phyloP scores from a whole-genome alignment of 1,140 invertebrate genomes.

The Wasmannia auropunctata region DNA sequence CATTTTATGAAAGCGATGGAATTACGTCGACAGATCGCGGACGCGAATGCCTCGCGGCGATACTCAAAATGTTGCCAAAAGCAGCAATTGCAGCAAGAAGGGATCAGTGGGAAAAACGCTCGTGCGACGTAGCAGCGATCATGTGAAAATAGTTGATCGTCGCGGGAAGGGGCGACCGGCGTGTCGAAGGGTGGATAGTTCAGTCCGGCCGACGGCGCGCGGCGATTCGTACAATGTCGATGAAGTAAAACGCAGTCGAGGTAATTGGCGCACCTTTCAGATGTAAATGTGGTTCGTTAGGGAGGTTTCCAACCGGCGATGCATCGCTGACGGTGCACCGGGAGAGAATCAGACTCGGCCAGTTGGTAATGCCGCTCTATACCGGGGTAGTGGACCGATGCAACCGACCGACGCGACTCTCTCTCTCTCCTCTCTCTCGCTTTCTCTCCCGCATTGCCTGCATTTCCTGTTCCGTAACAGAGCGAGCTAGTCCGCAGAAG shows the following conservation, averaged over 20 bases:
- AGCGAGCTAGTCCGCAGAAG: not conserved
- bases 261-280: slow-evolving; percentile 82
- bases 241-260: slow-evolving; percentile 78
- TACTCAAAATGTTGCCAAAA: slow-evolving; percentile 7
- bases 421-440: not conserved
- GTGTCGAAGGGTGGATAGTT: not conserved
- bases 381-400: slow-evolving; percentile 26
- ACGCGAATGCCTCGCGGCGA: not conserved
- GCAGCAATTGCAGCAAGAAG: not conserved
- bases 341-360: slow-evolving; percentile 57
- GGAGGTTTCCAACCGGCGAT: slow-evolving; percentile 70
- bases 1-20: not conserved
- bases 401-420: not conserved
- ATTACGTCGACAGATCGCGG: not conserved
- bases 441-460: slow-evolving; percentile 30
- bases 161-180: slow-evolving; percentile 44
- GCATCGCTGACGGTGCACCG: slow-evolving; percentile 65
- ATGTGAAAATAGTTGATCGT: slow-evolving; percentile 60
- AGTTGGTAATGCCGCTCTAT: slow-evolving; percentile 62
- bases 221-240: slow-evolving; percentile 68
- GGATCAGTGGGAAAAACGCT: not conserved
- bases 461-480: slow-evolving; percentile 44
- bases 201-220: slow-evolving; percentile 9
- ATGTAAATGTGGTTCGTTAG: slow-evolving; percentile 83
- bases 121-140: slow-evolving; percentile 42